Evolutionary conservation across 2,113 vertebrate genomes (phyloP).

Genomic region (Apteryx owenii): DNA sequence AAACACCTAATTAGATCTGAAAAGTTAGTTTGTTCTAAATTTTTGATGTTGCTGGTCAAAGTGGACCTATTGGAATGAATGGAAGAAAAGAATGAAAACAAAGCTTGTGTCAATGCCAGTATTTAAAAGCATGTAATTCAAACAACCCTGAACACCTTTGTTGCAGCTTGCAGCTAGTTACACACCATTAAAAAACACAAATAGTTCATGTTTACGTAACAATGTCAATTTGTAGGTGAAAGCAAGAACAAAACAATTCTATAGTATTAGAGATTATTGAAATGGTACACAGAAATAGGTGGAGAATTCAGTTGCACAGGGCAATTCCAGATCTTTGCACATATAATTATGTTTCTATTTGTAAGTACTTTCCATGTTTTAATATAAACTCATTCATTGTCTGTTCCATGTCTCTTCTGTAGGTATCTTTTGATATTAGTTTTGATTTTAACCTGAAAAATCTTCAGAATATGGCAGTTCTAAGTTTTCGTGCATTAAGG

Average conservation of each 20-base stretch:
- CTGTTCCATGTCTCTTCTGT: background rate
- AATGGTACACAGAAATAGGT: background rate
- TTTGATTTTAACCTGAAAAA: conserved; percentile 89
- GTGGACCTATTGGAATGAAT: background rate
- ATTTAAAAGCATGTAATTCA: background rate
- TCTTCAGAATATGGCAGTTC: conserved; percentile 76
- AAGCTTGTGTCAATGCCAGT: background rate
- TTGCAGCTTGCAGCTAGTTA: background rate
- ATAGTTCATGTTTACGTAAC: background rate
- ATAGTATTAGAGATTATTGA: background rate
- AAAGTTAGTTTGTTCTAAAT: background rate
- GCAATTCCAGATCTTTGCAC: background rate
- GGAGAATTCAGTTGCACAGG: background rate
- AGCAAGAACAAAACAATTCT: background rate
- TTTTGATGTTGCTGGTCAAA: background rate
- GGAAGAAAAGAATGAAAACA: background rate
- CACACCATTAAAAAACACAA: background rate
- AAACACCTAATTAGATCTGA: background rate
- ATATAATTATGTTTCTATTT: background rate
- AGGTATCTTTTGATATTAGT: conserved; percentile 87
- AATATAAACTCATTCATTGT: background rate
- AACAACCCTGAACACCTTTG: background rate
- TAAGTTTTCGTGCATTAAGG: conserved; percentile 85
- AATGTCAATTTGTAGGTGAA: background rate
- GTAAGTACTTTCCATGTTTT: background rate